Percentiles rank a stretch among this genome's conserved stretches.
Conservation (phyloP, 2,113 vertebrate genomes). For the Gymnogyps californianus region DNA sequence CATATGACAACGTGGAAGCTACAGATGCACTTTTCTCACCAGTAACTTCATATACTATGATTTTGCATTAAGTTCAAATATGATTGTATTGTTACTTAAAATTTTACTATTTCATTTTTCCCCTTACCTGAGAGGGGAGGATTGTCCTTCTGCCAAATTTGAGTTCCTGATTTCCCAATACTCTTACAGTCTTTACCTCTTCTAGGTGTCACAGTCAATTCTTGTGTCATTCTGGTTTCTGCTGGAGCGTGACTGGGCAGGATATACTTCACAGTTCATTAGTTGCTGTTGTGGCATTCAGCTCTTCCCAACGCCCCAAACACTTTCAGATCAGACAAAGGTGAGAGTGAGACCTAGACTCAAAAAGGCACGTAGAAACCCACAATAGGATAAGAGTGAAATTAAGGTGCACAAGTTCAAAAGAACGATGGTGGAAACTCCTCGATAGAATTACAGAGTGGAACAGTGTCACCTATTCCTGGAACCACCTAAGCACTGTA, state of each 20-base stretch:
- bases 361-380: not conserved
- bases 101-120: not conserved
- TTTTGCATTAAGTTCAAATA: not conserved
- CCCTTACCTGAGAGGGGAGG: not conserved
- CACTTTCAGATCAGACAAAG: not conserved
- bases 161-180: not conserved
- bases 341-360: not conserved
- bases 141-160: not conserved
- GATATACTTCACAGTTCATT: not conserved
- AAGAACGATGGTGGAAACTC: not conserved
- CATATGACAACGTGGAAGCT: not conserved
- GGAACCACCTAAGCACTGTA: accelerated
- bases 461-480: not conserved
- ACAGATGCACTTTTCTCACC: not conserved
- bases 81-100: not conserved
- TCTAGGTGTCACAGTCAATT: not conserved
- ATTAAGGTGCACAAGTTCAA: not conserved
- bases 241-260: not conserved
- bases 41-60: not conserved
- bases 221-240: not conserved
- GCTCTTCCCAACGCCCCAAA: not conserved
- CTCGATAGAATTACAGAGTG: accelerated
- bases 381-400: not conserved
- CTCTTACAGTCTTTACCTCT: not conserved
- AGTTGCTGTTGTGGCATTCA: not conserved